Evolutionary conservation across 2,797 vertebrate genomes (phyloP).

Genomic region (Tenualosa thibaudeaui): DNA sequence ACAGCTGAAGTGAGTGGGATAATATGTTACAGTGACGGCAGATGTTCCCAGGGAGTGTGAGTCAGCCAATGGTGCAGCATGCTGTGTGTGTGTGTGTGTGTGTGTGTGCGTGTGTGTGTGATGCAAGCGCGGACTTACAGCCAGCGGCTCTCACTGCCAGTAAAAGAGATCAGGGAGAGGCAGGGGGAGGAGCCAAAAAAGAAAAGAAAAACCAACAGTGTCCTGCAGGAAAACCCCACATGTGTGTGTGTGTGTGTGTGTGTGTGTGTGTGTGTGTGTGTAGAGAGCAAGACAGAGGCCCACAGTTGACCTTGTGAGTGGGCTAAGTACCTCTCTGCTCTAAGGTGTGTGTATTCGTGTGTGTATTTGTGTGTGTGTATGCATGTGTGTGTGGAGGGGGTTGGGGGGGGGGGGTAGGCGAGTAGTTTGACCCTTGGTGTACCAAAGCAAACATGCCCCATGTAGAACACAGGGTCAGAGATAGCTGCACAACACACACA

Average conservation of each 20-base stretch:
- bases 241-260: not conserved
- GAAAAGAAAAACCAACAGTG: not conserved
- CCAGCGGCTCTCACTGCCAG: conserved; percentile 5
- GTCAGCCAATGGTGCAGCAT: not conserved
- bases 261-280: not conserved
- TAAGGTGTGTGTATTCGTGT: not conserved
- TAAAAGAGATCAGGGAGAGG: not conserved
- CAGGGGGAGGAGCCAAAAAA: not conserved
- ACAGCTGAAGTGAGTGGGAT: not conserved
- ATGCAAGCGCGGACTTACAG: not conserved
- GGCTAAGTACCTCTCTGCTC: not conserved
- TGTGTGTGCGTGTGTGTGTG: not conserved
- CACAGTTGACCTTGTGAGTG: not conserved
- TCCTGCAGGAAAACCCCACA: conserved; percentile 9
- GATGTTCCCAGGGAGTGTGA: not conserved
- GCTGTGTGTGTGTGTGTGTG: not conserved
- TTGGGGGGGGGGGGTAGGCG: too few species aligned
- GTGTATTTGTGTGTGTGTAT: not conserved
- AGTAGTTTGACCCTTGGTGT: not conserved
- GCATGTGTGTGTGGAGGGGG: not conserved
- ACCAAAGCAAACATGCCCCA: not conserved
- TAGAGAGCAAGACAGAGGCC: too few species aligned
- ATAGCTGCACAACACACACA: too few species aligned
- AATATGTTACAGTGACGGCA: not conserved
- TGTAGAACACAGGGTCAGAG: not conserved